Conservation (phyloP, 2,113 vertebrate species). For the Mystacornis crossleyi region DNA sequence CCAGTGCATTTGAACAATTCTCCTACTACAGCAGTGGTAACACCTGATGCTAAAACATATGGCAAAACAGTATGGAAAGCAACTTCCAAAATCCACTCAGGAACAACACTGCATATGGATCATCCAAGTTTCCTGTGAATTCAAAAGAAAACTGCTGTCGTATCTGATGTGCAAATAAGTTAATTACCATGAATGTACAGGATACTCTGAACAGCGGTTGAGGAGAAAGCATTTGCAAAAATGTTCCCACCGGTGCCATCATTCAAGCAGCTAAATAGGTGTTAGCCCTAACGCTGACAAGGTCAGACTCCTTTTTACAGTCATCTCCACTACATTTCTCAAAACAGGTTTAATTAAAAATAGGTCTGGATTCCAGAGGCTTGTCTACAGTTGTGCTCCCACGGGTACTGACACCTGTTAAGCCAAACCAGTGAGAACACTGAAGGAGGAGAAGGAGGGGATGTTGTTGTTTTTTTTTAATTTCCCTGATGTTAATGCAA, state of each 20-base stretch:
- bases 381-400: slow-evolving; percentile 51
- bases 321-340: slow-evolving; percentile 39
- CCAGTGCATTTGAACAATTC: neutral
- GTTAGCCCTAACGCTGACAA: slow-evolving; percentile 46
- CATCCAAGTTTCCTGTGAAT: neutral
- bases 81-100: neutral
- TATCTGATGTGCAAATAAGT: neutral
- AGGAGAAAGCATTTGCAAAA: slow-evolving; percentile 17
- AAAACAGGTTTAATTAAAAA: slow-evolving; percentile 67
- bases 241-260: neutral
- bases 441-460: neutral
- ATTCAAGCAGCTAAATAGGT: slow-evolving; percentile 48
- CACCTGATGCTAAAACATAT: neutral
- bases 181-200: neutral
- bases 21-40: neutral
- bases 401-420: slow-evolving; percentile 52
- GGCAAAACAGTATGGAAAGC: neutral
- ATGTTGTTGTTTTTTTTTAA: neutral
- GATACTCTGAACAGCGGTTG: neutral
- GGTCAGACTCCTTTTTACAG: slow-evolving; percentile 50
- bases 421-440: neutral
- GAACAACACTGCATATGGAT: neutral
- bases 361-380: slow-evolving; percentile 45
- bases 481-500: slow-evolving; percentile 27
- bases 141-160: neutral